A percentile compares a stretch with the other conserved stretches of the same genome.
Evolutionary conservation across 2,113 vertebrate genomes (phyloP).

Genomic region (Euleptes europaea): DNA sequence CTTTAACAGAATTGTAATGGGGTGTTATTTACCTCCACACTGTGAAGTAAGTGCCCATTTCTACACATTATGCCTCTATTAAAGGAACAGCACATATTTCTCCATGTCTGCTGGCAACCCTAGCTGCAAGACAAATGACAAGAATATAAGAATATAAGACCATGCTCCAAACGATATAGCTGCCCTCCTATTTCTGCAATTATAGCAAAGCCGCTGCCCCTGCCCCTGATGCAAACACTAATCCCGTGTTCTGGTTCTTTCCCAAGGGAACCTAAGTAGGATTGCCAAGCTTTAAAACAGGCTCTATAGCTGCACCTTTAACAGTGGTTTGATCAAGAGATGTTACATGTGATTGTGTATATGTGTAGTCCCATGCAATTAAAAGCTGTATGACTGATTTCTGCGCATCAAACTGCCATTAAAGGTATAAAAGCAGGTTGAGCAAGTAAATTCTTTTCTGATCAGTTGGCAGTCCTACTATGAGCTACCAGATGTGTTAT

Average conservation of each 20-base stretch:
- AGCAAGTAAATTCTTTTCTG: no score
- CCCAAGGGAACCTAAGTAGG: background rate
- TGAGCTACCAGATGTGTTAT: background rate
- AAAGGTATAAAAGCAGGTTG: no score
- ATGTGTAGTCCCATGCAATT: no score
- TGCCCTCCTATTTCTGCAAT: background rate
- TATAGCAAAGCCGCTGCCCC: background rate
- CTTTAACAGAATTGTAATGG: no score
- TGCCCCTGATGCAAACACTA: background rate
- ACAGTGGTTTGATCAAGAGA: background rate
- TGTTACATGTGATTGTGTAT: background rate
- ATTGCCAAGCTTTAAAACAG: background rate
- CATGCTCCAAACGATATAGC: background rate
- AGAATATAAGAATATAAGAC: background rate
- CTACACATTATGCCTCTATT: no score
- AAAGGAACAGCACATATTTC: no score
- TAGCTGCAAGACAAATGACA: no score
- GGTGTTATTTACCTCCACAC: no score
- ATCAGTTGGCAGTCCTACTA: background rate
- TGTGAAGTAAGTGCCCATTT: no score
- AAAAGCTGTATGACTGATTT: no score
- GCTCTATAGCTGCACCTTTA: background rate
- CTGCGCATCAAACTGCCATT: no score
- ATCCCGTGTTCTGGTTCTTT: background rate
- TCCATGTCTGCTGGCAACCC: no score